Percentiles rank a stretch among this genome's conserved stretches.
Conservation (phyloP, 2,888 invertebrate species). For the Yponomeuta evonymella region DNA sequence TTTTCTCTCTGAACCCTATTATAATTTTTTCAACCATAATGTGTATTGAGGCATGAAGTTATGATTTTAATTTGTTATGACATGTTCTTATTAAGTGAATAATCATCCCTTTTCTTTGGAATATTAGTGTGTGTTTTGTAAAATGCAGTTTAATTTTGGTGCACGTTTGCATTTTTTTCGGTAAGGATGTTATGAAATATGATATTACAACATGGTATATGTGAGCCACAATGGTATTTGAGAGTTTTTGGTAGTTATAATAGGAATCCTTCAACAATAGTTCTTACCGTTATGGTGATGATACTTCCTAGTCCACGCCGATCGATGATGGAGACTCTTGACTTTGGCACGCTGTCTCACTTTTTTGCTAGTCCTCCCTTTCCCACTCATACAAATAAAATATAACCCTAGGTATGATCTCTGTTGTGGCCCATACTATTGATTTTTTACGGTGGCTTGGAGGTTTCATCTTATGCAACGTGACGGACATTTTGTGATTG, state of each 20-base stretch:
- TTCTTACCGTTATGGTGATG: conserved; percentile 25
- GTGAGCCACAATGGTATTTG: conserved; percentile 23
- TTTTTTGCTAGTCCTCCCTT: conserved; percentile 53
- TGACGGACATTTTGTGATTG: conserved; percentile 6
- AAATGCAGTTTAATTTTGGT: conserved; percentile 19
- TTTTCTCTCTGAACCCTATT: conserved; percentile 39
- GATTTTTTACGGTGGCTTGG: conserved; percentile 57
- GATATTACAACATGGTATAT: conserved; percentile 35
- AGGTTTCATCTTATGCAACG: conserved; percentile 8
- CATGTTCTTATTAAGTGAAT: conserved; percentile 54
- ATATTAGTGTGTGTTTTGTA: conserved; percentile 20
- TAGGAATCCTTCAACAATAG: background rate
- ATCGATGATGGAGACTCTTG: conserved; percentile 72
- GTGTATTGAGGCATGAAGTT: conserved; percentile 64
- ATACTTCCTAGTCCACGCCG: conserved; percentile 37
- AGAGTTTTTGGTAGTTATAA: conserved; percentile 26
- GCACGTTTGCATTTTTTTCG: conserved; percentile 21
- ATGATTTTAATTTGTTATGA: conserved; percentile 74
- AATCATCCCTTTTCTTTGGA: conserved; percentile 35
- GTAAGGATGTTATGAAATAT: conserved; percentile 40
- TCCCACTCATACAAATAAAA: conserved; percentile 51
- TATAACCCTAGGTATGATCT: conserved; percentile 42
- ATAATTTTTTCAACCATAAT: conserved; percentile 41
- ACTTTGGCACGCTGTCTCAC: conserved; percentile 55
- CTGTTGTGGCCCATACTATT: conserved; percentile 61